Evolutionary conservation across 2,797 vertebrate species (phyloP).

Genomic region (Chiloscyllium punctatum): DNA sequence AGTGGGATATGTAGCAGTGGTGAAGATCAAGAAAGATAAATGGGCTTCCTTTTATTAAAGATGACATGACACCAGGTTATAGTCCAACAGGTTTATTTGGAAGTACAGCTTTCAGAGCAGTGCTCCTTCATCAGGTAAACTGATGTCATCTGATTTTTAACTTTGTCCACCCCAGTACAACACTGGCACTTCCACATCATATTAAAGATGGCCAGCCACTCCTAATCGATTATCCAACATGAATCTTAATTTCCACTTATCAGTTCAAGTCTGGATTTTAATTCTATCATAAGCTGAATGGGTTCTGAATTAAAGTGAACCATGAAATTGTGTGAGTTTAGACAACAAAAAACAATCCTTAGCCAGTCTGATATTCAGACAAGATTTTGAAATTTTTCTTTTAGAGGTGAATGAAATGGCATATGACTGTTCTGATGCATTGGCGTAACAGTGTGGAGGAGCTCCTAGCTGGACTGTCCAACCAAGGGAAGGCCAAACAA

Average conservation of each 20-base stretch:
- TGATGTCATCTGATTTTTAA: no score
- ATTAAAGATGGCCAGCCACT: not conserved
- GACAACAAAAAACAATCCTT: not conserved
- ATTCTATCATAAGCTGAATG: no score
- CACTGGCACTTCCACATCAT: not conserved
- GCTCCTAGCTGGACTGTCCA: not conserved
- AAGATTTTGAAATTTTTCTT: not conserved
- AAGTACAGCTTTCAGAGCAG: no score
- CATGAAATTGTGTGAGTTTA: not conserved
- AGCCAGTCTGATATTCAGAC: not conserved
- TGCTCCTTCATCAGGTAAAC: no score
- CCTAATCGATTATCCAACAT: not conserved
- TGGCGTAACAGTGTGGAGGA: not conserved
- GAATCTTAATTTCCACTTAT: not conserved
- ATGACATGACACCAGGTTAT: not conserved
- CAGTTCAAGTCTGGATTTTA: not conserved
- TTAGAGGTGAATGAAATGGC: not conserved
- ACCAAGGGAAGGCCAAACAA: not conserved
- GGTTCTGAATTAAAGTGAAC: not conserved
- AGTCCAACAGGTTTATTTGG: no score
- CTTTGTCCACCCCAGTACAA: no score
- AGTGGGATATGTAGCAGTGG: not conserved
- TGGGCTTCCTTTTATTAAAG: not conserved
- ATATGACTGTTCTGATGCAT: not conserved
- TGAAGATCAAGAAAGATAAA: not conserved